phyloP scores from a whole-genome alignment of 1,140 invertebrate genomes.

The Odontomachus brunneus region DNA sequence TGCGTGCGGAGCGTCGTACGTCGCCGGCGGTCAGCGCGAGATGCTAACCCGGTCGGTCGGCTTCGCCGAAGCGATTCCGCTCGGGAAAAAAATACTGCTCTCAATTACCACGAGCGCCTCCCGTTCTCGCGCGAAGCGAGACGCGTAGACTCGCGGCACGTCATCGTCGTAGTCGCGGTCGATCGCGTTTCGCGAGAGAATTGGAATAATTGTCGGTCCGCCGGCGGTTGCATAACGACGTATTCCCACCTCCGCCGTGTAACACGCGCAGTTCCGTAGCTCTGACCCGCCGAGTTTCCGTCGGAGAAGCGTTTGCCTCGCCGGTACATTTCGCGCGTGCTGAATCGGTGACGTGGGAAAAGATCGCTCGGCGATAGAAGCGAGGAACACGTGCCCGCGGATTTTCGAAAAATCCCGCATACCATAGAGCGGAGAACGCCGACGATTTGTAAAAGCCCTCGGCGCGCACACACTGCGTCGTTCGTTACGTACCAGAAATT shows the following conservation, averaged over 20 bases:
- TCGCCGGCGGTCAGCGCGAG: neutral
- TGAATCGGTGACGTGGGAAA: neutral
- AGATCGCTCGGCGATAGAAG: neutral
- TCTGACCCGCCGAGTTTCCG: neutral
- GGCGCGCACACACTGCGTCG: constrained; percentile 7
- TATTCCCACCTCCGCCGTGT: too few species aligned
- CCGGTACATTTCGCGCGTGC: neutral
- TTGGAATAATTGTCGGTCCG: too few species aligned
- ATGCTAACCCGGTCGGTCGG: neutral
- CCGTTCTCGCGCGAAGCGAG: too few species aligned
- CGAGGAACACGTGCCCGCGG: neutral
- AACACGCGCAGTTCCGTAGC: neutral
- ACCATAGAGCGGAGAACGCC: neutral
- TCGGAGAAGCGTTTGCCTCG: neutral
- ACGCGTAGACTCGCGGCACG: too few species aligned
- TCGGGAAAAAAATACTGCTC: too few species aligned
- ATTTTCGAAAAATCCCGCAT: neutral
- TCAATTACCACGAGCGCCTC: too few species aligned
- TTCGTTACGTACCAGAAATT: constrained; percentile 55
- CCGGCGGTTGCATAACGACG: too few species aligned
- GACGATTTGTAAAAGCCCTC: too few species aligned
- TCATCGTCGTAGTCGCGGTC: too few species aligned
- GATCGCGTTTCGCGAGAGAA: too few species aligned
- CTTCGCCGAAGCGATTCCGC: too few species aligned
- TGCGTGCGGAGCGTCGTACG: neutral